Evolutionary conservation across 2,113 vertebrate species (phyloP), one percentile per base, ranked within the genome.

Genomic region (Physeter macrocephalus): DNA sequence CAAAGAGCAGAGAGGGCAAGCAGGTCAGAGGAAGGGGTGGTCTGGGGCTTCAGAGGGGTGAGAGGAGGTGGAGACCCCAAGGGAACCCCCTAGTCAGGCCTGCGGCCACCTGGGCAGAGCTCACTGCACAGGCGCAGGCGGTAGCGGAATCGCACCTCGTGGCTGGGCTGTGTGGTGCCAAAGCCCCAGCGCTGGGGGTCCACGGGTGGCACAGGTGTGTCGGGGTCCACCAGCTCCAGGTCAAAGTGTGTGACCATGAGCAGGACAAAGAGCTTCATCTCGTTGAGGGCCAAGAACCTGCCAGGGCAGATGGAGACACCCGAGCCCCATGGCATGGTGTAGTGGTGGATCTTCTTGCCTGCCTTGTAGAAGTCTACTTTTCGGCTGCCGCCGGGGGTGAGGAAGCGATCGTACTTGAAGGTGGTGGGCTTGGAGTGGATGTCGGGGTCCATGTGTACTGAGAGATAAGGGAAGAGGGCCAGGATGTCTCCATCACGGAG

Each of bases 251-350:
- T 97, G 75, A 99, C 29, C 99, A 99, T 99, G 83, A 99, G 97
- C 90, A 99, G 99, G 66, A 98, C 89, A 97, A 99, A 99, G 88
- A 99, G 98, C 39, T 99, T 99, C 6, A 99, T 98, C 98, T 99
- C 99, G 21, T 98, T 99, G 0, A 97, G 88, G 74, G 99, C 99
- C 0, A 99, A 99, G 98, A 99, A 99, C 2, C 99, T 98, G 0
- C 99, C 99, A 0, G 99, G 99, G 61, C 99, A 99, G 94, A 99
- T 99, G 90, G 99, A 99, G 49, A 98, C 93, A 1, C 99, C 99
- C 0, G 99, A 99, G 0, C 99, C 99, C 99, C 99, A 99, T 0
- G 99, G 99, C 99, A 99, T 99, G 98, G 2, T 99, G 97, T 98
- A 99, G 43, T 99, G 99, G 92, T 99, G 99, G 90, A 99, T 96